Evolutionary conservation across 1,140 invertebrate species (phyloP), one percentile per base, ranked within the genome.

Genomic region (Triops longicaudatus): DNA sequence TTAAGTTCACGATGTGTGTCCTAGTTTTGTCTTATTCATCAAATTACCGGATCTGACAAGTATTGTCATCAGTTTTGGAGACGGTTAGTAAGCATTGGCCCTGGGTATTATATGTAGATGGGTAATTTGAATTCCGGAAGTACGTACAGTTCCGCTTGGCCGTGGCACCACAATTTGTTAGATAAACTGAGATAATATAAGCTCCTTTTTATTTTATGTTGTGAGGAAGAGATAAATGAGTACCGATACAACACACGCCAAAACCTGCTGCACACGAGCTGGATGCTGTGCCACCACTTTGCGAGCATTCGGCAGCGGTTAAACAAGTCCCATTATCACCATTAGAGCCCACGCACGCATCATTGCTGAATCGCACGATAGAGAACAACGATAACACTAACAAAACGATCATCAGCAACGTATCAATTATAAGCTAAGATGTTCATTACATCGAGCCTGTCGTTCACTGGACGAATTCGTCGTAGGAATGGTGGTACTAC

Each of bases 71-170:
- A 10, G 88, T 85, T 82, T 95, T 94, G 63, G 91, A 82, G 17
- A 95, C 84, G 0, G 91, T 93, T 0, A 94, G 86, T 82, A 94
- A 93, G 81, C 93, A 95, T 11, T 91, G 93, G 4, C 91, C 90
- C 0, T 91, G 91, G 0, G 88, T 90, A 79, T 94, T 91, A 78
- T 89, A 93, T 1, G 86, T 82, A 11, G 27, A 77, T 14, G 87
- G 87, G 80, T 86, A 88, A 75, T 86, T 86, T 14, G 88, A 87
- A 80, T 86, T 89, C 79, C 88, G 85, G 78, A 90, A 90, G 80
- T 89, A 88, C 2, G 85, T 87, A 44, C 84, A 83, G 78, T 87
- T 87, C 78, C 86, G 84, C 44, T 81, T 83, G 6, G 86, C 86
- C 17, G 82, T 84, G 50, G 85, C 85, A 12, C 88, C 89, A 79